A percentile compares a stretch with the other conserved stretches of the same genome.
Conservation (phyloP, 1,140 invertebrate genomes). For the Ectropis grisescens region DNA sequence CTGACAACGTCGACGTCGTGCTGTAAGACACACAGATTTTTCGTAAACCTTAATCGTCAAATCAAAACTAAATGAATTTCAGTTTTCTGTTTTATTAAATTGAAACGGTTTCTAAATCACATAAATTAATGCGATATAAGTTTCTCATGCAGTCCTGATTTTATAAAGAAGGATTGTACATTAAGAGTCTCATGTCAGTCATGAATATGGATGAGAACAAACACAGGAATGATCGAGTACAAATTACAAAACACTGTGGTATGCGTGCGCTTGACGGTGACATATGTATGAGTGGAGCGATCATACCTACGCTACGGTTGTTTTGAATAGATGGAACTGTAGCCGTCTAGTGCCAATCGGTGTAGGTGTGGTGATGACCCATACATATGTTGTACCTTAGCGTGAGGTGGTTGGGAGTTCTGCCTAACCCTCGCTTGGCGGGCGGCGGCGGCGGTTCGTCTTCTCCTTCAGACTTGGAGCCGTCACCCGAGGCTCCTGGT, state of each 20-base stretch:
- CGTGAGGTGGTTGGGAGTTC: constrained; percentile 92
- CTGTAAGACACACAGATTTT: constrained; percentile 62
- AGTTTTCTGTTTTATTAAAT: too few relatives aligned
- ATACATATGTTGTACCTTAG: constrained; percentile 75
- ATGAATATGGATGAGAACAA: too few relatives aligned
- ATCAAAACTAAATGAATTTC: not conserved
- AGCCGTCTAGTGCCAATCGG: too few relatives aligned
- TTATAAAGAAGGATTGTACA: too few relatives aligned
- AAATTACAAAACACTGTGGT: too few relatives aligned
- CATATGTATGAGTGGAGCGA: constrained; percentile 60
- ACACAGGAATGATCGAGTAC: too few relatives aligned
- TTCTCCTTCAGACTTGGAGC: constrained; percentile 89
- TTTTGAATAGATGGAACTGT: too few relatives aligned
- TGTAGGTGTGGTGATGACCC: constrained; percentile 33
- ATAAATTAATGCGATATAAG: too few relatives aligned
- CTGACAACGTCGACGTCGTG: constrained; percentile 93
- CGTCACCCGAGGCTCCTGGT: constrained; percentile 71
- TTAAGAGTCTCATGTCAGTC: too few relatives aligned
- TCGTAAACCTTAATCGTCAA: not conserved
- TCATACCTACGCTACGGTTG: constrained; percentile 41
- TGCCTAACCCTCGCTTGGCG: constrained; percentile 83
- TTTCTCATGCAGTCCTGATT: too few relatives aligned
- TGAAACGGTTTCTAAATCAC: too few relatives aligned
- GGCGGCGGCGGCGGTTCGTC: constrained; percentile 81
- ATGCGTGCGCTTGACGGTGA: constrained; percentile 18